Conservation (phyloP, 1,140 invertebrate genomes). For the Araneus ventricosus region DNA sequence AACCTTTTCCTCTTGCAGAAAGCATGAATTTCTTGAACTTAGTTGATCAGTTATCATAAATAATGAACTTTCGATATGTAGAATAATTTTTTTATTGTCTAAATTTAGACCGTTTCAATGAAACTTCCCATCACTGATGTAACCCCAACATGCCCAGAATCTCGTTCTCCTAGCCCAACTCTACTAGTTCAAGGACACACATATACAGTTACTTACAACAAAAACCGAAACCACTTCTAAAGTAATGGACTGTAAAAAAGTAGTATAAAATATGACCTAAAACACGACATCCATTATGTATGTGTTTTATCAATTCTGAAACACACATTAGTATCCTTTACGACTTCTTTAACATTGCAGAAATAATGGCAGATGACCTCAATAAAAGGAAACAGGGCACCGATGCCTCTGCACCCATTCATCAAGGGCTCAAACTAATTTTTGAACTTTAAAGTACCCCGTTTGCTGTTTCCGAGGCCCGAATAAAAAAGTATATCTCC, state of each 20-base stretch:
- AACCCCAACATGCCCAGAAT: no score
- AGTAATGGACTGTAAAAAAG: background rate
- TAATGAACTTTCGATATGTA: no score
- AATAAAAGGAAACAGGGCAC: background rate
- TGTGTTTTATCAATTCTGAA: background rate
- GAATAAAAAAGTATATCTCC: background rate
- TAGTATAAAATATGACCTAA: background rate
- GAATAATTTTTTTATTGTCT: no score
- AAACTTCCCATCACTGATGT: no score
- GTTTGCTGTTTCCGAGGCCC: background rate
- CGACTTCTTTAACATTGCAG: background rate
- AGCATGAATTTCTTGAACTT: no score
- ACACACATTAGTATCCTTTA: background rate
- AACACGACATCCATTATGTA: background rate
- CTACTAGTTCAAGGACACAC: no score
- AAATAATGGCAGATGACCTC: background rate
- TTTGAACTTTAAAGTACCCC: conserved; percentile 32
- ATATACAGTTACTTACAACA: no score
- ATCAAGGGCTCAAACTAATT: conserved; percentile 21
- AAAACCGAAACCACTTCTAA: background rate
- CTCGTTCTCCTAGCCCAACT: no score
- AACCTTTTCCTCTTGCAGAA: no score
- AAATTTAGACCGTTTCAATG: no score
- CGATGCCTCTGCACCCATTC: background rate
- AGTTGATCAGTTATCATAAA: no score